A percentile compares a stretch with the other conserved stretches of the same genome.
phyloP scores from a whole-genome alignment of 2,113 vertebrate genomes.

The Edolisoma coerulescens region DNA sequence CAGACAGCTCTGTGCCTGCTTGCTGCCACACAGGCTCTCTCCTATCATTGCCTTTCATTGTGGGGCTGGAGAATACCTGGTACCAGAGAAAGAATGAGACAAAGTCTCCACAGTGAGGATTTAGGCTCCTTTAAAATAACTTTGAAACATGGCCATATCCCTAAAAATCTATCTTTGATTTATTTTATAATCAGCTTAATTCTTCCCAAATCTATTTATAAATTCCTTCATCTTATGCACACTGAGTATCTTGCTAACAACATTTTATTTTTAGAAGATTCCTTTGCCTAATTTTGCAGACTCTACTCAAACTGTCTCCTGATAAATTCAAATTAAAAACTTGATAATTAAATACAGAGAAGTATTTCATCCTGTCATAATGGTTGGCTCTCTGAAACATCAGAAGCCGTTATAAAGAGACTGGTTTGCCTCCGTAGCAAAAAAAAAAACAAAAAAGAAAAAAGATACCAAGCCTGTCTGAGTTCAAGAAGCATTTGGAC shows the following conservation, averaged over 20 bases:
- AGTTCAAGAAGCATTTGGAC: neutral
- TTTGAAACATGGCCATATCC: neutral
- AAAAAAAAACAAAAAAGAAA: neutral
- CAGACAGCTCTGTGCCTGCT: neutral
- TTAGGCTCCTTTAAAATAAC: neutral
- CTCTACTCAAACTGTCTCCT: constrained; percentile 35
- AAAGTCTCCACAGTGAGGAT: neutral
- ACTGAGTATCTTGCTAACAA: neutral
- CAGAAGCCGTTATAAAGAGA: neutral
- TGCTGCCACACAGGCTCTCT: neutral
- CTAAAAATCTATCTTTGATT: neutral
- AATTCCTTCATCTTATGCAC: neutral
- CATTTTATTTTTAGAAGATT: constrained; percentile 64
- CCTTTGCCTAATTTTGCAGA: constrained; percentile 52
- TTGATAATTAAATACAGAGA: constrained; percentile 50
- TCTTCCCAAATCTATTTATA: constrained; percentile 10
- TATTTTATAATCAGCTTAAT: neutral
- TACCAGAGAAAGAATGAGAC: neutral
- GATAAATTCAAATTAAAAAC: constrained; percentile 62
- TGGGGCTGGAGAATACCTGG: neutral
- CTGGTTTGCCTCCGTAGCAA: neutral
- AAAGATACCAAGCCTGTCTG: neutral
- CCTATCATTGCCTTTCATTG: neutral
- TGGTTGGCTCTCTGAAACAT: neutral
- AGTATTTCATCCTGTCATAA: neutral